These are phyloP conservation scores for Euzophera pinguis DNA, from an alignment of 2,888 invertebrate species.

Conservation along the genomic window DNA sequence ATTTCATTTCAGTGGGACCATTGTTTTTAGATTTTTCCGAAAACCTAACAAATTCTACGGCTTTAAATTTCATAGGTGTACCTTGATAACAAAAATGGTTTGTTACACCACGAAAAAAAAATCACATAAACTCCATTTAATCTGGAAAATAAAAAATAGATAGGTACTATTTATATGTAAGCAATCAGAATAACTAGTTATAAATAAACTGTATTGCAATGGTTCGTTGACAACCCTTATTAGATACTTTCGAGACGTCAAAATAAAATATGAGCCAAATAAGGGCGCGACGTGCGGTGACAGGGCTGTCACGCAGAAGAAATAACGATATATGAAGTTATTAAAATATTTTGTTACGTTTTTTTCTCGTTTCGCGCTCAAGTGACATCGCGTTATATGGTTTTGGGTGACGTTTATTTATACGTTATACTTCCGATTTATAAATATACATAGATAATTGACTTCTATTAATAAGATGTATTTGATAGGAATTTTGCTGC, in stretches of 20 bases:
- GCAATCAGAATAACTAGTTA: neutral
- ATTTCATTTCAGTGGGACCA: too few species aligned
- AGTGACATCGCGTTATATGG: conserved; percentile 47
- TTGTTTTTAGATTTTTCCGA: too few species aligned
- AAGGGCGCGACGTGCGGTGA: conserved; percentile 59
- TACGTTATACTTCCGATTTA: conserved; percentile 32
- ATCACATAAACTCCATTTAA: too few species aligned
- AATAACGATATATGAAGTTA: conserved; percentile 73
- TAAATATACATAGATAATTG: neutral
- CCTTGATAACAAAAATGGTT: too few species aligned
- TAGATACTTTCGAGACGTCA: conserved; percentile 57
- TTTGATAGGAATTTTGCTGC: too few species aligned
- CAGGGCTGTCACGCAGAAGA: conserved; percentile 68
- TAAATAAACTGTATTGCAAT: neutral
- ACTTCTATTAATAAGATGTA: neutral
- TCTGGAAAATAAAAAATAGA: neutral
- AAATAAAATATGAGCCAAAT: conserved; percentile 76
- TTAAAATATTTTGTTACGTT: conserved; percentile 62
- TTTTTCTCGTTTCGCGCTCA: conserved; percentile 68
- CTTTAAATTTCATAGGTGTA: too few species aligned
- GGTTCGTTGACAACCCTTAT: conserved; percentile 42
- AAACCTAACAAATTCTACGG: too few species aligned
- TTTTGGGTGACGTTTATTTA: conserved; percentile 35
- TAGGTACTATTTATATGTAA: neutral
- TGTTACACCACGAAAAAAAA: too few species aligned